Percentiles rank a stretch among this genome's conserved stretches.
These are phyloP conservation scores for Leptopilina boulardi DNA, from an alignment of 1,140 invertebrate species.

Conservation along the genomic window DNA sequence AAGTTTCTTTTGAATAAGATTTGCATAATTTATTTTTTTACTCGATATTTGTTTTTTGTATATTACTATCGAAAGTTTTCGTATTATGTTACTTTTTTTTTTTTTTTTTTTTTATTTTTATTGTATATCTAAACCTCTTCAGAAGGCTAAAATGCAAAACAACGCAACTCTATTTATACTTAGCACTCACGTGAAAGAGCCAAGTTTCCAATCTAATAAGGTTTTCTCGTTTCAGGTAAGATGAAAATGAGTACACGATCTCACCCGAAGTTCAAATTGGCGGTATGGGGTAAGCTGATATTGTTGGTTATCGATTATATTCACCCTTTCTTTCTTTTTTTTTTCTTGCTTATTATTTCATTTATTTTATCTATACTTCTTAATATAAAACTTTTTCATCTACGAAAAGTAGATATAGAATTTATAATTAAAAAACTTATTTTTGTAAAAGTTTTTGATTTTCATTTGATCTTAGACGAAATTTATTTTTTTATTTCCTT, in stretches of 20 bases:
- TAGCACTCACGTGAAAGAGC: not conserved
- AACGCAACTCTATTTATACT: slow-evolving; percentile 14
- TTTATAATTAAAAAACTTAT: too few species aligned
- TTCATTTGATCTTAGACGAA: too few species aligned
- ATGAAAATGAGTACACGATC: slow-evolving; percentile 19
- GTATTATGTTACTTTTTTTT: not conserved
- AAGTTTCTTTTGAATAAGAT: slow-evolving; percentile 14
- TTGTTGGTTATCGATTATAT: slow-evolving; percentile 17
- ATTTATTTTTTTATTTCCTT: too few species aligned
- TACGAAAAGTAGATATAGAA: too few species aligned
- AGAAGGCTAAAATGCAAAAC: not conserved
- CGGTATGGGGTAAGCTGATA: slow-evolving; percentile 10
- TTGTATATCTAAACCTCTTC: not conserved
- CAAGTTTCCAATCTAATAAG: slow-evolving; percentile 22
- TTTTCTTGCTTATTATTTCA: not conserved
- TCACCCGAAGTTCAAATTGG: not conserved
- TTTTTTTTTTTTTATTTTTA: not conserved
- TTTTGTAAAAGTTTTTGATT: too few species aligned
- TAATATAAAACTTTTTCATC: not conserved
- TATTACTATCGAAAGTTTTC: slow-evolving; percentile 11
- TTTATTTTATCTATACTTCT: not conserved
- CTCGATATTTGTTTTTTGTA: slow-evolving; percentile 24
- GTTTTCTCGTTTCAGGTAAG: slow-evolving; percentile 31
- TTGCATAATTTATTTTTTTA: slow-evolving; percentile 38
- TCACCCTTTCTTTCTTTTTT: not conserved